Percentiles rank a stretch among this genome's conserved stretches.
Evolutionary conservation across 1,140 invertebrate genomes (phyloP).

Genomic region (Ceratosolen solmsi): DNA sequence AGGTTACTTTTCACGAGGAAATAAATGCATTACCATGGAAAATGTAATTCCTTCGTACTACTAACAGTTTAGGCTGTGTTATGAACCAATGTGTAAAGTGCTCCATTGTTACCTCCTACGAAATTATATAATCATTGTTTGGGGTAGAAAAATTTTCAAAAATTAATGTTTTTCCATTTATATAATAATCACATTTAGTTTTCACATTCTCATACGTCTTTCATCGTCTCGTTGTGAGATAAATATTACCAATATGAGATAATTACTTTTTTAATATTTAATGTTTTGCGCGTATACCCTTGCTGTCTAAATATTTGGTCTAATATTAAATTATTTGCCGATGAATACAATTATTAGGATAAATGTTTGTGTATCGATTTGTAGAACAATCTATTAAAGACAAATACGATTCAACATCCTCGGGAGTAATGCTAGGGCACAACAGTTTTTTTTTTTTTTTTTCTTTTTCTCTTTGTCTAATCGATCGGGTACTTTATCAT

Average conservation of each 20-base stretch:
- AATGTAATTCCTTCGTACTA: background rate
- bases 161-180: background rate
- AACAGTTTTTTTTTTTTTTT: too few species aligned
- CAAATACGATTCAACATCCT: background rate
- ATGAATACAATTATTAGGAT: too few species aligned
- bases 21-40: background rate
- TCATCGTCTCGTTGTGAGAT: too few species aligned
- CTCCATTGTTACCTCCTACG: background rate
- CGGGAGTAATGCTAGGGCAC: too few species aligned
- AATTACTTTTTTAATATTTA: background rate
- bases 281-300: too few species aligned
- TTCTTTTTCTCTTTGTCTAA: too few species aligned
- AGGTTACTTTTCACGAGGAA: conserved; percentile 9
- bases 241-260: background rate
- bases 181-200: too few species aligned
- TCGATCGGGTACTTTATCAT: too few species aligned
- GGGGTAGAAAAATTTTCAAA: background rate
- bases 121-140: background rate
- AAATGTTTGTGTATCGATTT: too few species aligned
- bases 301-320: background rate
- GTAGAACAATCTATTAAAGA: background rate
- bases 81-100: background rate
- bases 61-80: background rate
- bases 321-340: background rate
- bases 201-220: too few species aligned